Evolutionary conservation across 2,888 invertebrate species (phyloP).

Genomic region (Acronicta alni): DNA sequence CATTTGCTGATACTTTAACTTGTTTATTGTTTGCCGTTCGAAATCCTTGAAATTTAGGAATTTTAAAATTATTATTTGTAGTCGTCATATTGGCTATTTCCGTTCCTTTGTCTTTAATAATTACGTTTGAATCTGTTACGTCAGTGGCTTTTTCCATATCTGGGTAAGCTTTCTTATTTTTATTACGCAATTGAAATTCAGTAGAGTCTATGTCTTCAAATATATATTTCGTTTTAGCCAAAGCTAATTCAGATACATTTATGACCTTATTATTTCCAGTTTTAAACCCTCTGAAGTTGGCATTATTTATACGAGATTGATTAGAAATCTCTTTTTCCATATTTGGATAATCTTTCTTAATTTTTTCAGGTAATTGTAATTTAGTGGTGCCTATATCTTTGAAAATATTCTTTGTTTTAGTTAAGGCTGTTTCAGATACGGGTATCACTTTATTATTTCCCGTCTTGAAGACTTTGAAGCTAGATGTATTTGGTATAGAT

Average conservation of each 20-base stretch:
- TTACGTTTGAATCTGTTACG: background rate
- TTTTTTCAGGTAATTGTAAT: background rate
- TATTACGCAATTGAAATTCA: constrained; percentile 1
- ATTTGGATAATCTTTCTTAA: constrained; percentile 11
- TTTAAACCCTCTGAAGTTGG: constrained; percentile 24
- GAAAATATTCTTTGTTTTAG: constrained; percentile 58
- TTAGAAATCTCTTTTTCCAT: background rate
- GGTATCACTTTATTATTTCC: constrained; percentile 64
- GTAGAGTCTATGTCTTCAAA: constrained; percentile 62
- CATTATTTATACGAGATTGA: background rate
- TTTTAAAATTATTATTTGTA: constrained; percentile 14
- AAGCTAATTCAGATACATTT: constrained; percentile 62
- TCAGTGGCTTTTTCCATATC: background rate
- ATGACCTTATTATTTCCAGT: constrained; percentile 69
- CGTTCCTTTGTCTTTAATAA: background rate
- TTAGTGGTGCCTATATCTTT: constrained; percentile 54
- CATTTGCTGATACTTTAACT: constrained; percentile 62
- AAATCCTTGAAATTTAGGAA: constrained; percentile 60
- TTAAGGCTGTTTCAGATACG: constrained; percentile 66
- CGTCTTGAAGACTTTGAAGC: constrained; percentile 53
- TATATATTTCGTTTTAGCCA: constrained; percentile 65
- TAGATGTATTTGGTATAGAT: background rate
- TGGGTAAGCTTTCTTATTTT: constrained; percentile 13
- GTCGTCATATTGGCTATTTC: background rate
- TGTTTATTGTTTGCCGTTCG: constrained; percentile 72